Conservation (phyloP, 2,113 vertebrate species). For the Neogobius melanostomus region DNA sequence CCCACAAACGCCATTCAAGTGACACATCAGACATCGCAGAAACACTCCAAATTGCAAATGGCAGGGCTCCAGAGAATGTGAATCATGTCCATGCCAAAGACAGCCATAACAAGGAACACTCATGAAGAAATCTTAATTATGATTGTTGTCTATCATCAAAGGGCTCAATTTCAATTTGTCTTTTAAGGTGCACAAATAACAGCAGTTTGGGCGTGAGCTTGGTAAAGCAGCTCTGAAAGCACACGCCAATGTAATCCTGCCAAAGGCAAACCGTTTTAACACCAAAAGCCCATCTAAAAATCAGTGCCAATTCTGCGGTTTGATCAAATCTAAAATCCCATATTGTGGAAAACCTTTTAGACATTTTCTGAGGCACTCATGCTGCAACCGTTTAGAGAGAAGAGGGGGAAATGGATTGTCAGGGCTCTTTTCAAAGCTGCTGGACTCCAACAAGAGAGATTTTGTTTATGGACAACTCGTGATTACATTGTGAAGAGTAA, state of each 20-base stretch:
- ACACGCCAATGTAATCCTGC: background rate
- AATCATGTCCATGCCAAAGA: slow-evolving; percentile 21
- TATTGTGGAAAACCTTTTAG: slow-evolving; percentile 9
- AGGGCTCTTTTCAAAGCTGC: slow-evolving; percentile 4
- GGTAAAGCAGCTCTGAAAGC: background rate
- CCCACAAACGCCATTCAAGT: slow-evolving; percentile 59
- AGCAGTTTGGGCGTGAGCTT: background rate
- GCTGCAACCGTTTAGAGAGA: background rate
- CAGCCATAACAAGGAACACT: background rate
- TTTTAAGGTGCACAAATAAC: background rate
- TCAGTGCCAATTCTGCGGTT: background rate
- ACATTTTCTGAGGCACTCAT: background rate
- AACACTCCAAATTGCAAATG: slow-evolving; percentile 57
- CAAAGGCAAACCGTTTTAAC: background rate
- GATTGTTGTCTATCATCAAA: background rate
- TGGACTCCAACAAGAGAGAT: background rate
- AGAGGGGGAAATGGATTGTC: background rate
- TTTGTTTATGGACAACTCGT: background rate
- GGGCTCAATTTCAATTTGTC: background rate
- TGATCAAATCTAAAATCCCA: slow-evolving; percentile 5
- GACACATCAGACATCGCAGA: slow-evolving; percentile 56
- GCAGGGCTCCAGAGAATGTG: slow-evolving; percentile 33
- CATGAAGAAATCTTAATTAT: background rate
- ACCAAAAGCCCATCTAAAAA: slow-evolving; percentile 9
- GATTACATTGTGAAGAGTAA: background rate